These are phyloP conservation scores for Ianthella basta DNA, from an alignment of 37 sponge, comb jelly and placozoan species.

Conservation along the genomic window DNA sequence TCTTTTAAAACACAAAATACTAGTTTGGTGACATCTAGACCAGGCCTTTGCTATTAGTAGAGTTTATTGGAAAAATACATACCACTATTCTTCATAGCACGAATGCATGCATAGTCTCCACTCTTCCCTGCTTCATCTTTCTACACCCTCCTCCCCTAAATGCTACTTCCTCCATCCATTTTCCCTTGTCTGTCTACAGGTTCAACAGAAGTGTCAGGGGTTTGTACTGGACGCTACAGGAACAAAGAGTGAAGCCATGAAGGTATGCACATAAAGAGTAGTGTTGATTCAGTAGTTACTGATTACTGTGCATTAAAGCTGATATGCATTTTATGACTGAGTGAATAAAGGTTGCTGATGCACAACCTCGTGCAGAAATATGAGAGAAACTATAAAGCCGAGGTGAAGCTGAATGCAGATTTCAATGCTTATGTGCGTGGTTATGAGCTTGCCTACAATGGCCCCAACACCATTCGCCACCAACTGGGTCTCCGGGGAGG, in stretches of 20 bases:
- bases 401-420: slow-evolving; percentile 41
- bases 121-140: too few relatives aligned
- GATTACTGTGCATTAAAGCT: too few relatives aligned
- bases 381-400: not conserved
- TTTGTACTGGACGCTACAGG: not conserved
- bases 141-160: too few relatives aligned
- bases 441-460: slow-evolving; percentile 53
- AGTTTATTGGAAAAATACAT: too few relatives aligned
- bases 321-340: too few relatives aligned
- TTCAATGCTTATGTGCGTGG: slow-evolving; percentile 48
- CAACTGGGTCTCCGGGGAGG: slow-evolving; percentile 21
- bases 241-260: not conserved
- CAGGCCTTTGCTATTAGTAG: too few relatives aligned
- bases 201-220: not conserved
- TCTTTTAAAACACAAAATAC: too few relatives aligned
- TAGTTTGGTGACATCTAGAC: too few relatives aligned
- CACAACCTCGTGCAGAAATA: not conserved
- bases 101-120: too few relatives aligned
- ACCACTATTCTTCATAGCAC: too few relatives aligned
- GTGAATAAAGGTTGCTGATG: too few relatives aligned
- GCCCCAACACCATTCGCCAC: slow-evolving; percentile 52
- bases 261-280: not conserved
- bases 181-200: not conserved
- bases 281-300: too few relatives aligned
- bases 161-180: not conserved